Evolutionary conservation across 2,888 invertebrate genomes (phyloP).

Genomic region (Leptarthrus brevirostris): DNA sequence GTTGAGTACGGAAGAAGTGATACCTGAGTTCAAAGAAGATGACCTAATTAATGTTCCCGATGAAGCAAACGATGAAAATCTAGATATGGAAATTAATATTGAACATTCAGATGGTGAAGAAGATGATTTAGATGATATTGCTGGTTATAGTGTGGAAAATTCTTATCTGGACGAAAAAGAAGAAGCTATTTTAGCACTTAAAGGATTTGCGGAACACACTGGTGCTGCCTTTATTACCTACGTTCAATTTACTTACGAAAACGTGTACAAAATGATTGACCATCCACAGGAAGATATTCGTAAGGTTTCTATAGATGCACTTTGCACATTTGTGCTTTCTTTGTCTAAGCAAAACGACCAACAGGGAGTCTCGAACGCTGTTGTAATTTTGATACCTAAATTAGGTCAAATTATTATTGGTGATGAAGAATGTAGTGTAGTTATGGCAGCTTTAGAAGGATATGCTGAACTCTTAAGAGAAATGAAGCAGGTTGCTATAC

Average conservation of each 20-base stretch:
- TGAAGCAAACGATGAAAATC: slow-evolving; percentile 55
- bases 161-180: slow-evolving; percentile 83
- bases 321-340: slow-evolving; percentile 75
- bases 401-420: slow-evolving; percentile 74
- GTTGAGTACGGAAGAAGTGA: slow-evolving; percentile 76
- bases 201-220: slow-evolving; percentile 77
- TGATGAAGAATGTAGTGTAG: slow-evolving; percentile 71
- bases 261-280: slow-evolving; percentile 75
- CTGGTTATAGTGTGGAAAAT: slow-evolving; percentile 78
- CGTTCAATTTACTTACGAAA: slow-evolving; percentile 75
- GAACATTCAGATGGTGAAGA: slow-evolving; percentile 65
- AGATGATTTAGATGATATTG: slow-evolving; percentile 61
- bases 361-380: slow-evolving; percentile 72
- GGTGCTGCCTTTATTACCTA: slow-evolving; percentile 76
- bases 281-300: slow-evolving; percentile 79
- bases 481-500: slow-evolving; percentile 71
- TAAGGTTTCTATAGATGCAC: slow-evolving; percentile 74
- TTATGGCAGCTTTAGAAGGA: slow-evolving; percentile 75
- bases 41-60: slow-evolving; percentile 68
- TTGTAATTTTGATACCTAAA: slow-evolving; percentile 74
- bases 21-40: slow-evolving; percentile 69
- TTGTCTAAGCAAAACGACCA: slow-evolving; percentile 71
- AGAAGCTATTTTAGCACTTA: slow-evolving; percentile 78
- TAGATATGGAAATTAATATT: slow-evolving; percentile 62
- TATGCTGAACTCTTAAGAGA: slow-evolving; percentile 74